These are phyloP conservation scores for Diceros bicornis DNA, from an alignment of 2,797 vertebrate species.

Conservation along the genomic window DNA sequence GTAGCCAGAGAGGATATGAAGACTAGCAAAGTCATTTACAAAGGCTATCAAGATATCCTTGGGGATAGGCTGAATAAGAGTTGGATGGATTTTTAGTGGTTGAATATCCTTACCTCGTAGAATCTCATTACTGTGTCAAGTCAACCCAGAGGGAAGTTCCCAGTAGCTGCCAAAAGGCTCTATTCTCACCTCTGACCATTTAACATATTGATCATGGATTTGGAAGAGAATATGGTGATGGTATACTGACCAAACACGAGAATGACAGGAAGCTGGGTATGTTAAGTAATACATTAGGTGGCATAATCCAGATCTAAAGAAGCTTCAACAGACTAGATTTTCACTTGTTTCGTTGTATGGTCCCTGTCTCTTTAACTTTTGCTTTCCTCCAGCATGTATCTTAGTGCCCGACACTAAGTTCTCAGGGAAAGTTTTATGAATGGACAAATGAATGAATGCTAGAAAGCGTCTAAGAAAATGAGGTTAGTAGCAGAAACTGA, in stretches of 20 bases:
- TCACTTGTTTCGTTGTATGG: not conserved
- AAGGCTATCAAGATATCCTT: conserved; percentile 40
- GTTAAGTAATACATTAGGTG: not conserved
- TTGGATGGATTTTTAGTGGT: conserved; percentile 13
- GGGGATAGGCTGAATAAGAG: not conserved
- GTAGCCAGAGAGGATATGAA: conserved; percentile 46
- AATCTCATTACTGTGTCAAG: conserved; percentile 21
- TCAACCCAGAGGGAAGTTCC: not conserved
- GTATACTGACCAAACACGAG: conserved; percentile 3
- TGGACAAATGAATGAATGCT: conserved; percentile 25
- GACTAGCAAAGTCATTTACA: conserved; percentile 12
- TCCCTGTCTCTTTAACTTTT: not conserved
- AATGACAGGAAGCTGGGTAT: not conserved
- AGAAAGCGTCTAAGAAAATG: not conserved
- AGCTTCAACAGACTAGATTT: conserved; percentile 10
- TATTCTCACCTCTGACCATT: conserved; percentile 20
- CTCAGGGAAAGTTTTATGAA: conserved; percentile 5
- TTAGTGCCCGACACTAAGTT: conserved; percentile 9
- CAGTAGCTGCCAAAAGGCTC: not conserved
- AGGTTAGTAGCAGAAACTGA: not conserved
- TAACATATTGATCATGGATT: conserved; percentile 6
- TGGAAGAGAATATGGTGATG: conserved; percentile 35
- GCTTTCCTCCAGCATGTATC: not conserved
- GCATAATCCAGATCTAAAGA: conserved; percentile 48
- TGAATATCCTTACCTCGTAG: conserved; percentile 20